Conservation (phyloP, 2,888 invertebrate species). For the Rhopalosiphum nymphaeae region DNA sequence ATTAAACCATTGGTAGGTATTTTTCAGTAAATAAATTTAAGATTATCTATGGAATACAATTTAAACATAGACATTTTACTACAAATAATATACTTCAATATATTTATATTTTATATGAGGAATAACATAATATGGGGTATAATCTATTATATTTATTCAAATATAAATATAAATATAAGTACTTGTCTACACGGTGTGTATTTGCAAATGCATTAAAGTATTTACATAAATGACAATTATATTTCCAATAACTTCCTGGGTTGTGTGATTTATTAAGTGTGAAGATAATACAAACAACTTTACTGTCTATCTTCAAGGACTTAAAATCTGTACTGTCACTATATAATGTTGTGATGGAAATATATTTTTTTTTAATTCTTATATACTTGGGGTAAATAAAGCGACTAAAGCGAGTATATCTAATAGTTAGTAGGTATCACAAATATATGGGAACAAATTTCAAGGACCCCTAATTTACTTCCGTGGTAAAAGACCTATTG, state of each 20-base stretch:
- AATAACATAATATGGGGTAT: background rate
- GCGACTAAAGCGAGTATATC: background rate
- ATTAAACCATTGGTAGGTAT: background rate
- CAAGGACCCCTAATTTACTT: constrained; percentile 28
- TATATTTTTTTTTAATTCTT: background rate
- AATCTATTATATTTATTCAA: background rate
- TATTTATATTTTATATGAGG: background rate
- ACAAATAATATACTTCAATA: background rate
- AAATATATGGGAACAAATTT: background rate
- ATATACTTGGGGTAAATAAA: background rate
- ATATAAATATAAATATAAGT: background rate
- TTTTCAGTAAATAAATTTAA: background rate
- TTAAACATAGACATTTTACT: background rate
- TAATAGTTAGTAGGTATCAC: background rate
- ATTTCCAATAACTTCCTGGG: constrained; percentile 48
- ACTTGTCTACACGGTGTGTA: background rate
- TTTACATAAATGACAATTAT: constrained; percentile 11
- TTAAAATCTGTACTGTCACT: constrained; percentile 39
- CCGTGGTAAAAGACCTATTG: background rate
- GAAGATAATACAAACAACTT: constrained; percentile 49
- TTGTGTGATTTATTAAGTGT: constrained; percentile 32
- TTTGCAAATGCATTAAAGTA: background rate
- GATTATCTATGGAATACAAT: background rate
- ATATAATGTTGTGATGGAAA: background rate
- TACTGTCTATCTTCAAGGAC: constrained; percentile 38